phyloP scores from a whole-genome alignment of 2,888 invertebrate genomes.

The Apodemia hepburni region DNA sequence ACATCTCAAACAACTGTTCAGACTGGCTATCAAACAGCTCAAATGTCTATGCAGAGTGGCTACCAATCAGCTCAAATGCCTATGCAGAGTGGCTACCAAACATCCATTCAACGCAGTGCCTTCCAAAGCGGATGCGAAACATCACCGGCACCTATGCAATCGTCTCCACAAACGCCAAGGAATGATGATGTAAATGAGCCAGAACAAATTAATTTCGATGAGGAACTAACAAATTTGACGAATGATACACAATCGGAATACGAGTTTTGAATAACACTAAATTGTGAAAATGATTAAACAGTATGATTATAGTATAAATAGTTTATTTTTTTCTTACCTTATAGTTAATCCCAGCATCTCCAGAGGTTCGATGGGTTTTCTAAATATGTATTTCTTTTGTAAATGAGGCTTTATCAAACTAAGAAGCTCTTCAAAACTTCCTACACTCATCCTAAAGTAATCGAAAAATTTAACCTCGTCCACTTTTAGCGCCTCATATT shows the following conservation, averaged over 20 bases:
- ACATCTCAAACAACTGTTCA: neutral
- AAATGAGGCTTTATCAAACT: slow-evolving; percentile 7
- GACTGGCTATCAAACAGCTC: neutral
- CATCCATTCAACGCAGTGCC: no score
- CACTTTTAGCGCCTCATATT: neutral
- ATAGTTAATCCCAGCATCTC: neutral
- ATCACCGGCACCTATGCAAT: no score
- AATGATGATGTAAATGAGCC: no score
- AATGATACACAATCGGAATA: no score
- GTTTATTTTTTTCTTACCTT: neutral
- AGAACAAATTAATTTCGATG: no score
- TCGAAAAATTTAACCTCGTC: slow-evolving; percentile 11
- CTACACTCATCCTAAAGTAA: slow-evolving; percentile 3
- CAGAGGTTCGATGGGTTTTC: neutral
- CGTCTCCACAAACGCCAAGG: no score
- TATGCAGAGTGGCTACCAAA: no score
- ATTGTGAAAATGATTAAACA: no score
- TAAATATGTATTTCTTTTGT: slow-evolving; percentile 4
- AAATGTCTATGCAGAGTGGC: neutral
- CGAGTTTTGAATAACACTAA: no score
- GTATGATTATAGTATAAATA: no score
- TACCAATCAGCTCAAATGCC: neutral
- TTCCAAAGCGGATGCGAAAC: no score
- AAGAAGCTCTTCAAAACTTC: neutral
- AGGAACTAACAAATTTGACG: no score